Base-by-base conservation (phyloP, 2,797 vertebrate genomes). In the Sylvia borin region DNA sequence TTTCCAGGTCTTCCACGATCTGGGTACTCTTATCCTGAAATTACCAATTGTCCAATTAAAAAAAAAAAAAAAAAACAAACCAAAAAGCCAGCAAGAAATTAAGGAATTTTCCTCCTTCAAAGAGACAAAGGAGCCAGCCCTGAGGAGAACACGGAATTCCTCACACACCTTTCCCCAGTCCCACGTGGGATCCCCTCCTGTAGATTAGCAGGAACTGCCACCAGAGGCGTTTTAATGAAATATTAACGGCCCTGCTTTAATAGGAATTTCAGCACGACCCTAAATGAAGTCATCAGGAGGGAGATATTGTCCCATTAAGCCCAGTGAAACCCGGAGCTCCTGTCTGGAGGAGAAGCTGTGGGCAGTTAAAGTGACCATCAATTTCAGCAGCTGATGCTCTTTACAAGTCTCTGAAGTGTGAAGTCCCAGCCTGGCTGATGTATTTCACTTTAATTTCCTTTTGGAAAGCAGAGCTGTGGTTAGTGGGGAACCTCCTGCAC, bases 371-470 rank as follows among this genome's bases (percentile, higher is more conserved):
- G 97, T 98, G 98, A 97, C 98, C 97, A 98, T 98, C 98, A 97
- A 94, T 95, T 96, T 73, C 95, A 97, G 54, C 96, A 97, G 94
- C 94, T 64, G 95, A 97, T 96, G 93, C 55, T 97, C 97, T 98
- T 97, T 97, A 97, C 97, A 96, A 96, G 96, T 94, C 96, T 96
- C 97, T 91, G 70, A 97, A 97, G 97, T 98, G 97, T 96, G 97
- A 98, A 97, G 90, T 97, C 97, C 97, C 97, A 90, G 96, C 96
- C 96, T 97, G 97, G 97, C 97, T 97, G 97, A 94, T 97, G 97
- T 96, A 98, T 98, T 98, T 98, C 97, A 98, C 96, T 98, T 98
- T 98, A 97, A 98, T 98, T 98, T 98, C 98, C 98, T 98, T 98
- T 98, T 97, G 95, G 96, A 95, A 95, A 93, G 92, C 96, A 96